These are phyloP conservation scores for Microcebus jonahi DNA, from an alignment of 2,113 vertebrate species.

Conservation along the genomic window DNA sequence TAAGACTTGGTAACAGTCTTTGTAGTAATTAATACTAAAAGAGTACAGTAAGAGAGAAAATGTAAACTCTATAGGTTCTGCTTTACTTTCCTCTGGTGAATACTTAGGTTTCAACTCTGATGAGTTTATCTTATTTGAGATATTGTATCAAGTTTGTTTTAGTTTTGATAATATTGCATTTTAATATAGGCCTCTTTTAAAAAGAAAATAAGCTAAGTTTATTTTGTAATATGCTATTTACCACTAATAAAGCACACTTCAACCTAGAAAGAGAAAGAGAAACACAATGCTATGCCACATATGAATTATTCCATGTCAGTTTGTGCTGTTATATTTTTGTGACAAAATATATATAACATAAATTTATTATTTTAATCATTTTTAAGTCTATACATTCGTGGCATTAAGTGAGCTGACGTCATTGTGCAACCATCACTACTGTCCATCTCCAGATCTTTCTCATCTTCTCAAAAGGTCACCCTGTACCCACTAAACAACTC, in stretches of 20 bases:
- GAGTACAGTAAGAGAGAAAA: neutral
- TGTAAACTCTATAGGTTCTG: neutral
- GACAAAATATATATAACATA: neutral
- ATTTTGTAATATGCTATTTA: neutral
- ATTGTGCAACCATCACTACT: rapidly evolving
- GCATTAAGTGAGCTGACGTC: neutral
- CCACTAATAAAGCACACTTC: neutral
- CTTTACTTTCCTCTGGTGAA: too few relatives aligned
- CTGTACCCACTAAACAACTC: neutral
- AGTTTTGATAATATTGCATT: too few relatives aligned
- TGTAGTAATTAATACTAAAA: neutral
- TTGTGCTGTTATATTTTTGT: neutral
- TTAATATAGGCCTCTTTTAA: neutral
- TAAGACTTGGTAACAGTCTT: neutral
- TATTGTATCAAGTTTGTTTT: too few relatives aligned
- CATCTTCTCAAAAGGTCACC: neutral
- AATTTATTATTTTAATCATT: neutral
- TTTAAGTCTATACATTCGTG: neutral
- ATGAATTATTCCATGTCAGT: neutral
- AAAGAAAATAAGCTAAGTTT: neutral
- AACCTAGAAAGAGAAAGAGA: neutral
- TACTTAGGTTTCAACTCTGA: too few relatives aligned
- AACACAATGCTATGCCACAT: neutral
- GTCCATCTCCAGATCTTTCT: neutral
- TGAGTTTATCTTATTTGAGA: too few relatives aligned